Percentiles rank a stretch among this genome's conserved stretches.
Evolutionary conservation across 2,888 invertebrate genomes (phyloP).

Genomic region (Teleogryllus oceanicus): DNA sequence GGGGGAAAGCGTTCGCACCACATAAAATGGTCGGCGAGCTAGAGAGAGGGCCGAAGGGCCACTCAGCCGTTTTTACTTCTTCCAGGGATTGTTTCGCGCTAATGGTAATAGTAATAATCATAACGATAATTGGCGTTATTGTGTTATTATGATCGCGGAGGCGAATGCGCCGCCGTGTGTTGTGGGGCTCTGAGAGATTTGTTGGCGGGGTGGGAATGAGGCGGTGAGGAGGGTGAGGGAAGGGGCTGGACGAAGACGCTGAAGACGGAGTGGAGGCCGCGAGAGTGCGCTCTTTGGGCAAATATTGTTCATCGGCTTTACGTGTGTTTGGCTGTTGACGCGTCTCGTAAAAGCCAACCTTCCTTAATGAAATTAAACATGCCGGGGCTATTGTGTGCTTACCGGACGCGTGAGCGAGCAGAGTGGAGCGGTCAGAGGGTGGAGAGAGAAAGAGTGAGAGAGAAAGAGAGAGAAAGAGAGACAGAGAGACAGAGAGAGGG

Average conservation of each 20-base stretch:
- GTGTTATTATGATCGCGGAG: not conserved
- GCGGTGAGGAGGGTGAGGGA: not conserved
- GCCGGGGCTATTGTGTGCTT: not conserved
- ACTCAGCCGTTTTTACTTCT: not conserved
- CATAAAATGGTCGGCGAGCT: not conserved
- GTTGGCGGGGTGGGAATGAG: not conserved
- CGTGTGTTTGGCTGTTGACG: not conserved
- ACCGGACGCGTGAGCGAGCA: not conserved
- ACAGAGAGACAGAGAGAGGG: not conserved
- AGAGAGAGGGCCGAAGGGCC: not conserved
- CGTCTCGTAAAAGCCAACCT: slow-evolving; percentile 7
- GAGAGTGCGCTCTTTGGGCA: not conserved
- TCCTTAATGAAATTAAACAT: slow-evolving; percentile 18
- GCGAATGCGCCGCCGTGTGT: not conserved
- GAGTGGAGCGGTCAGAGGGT: not conserved
- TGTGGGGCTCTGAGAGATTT: not conserved
- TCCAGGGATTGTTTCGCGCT: not conserved
- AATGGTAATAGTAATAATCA: slow-evolving; percentile 18
- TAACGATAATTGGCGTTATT: slow-evolving; percentile 6
- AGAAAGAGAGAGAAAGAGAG: no score
- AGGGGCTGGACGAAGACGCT: not conserved
- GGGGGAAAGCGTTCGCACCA: not conserved
- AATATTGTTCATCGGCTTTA: not conserved
- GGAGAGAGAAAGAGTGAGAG: not conserved
- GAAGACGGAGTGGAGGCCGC: not conserved